Evolutionary conservation across 2,113 vertebrate genomes (phyloP).

Genomic region (Neopipo cinnamomea): DNA sequence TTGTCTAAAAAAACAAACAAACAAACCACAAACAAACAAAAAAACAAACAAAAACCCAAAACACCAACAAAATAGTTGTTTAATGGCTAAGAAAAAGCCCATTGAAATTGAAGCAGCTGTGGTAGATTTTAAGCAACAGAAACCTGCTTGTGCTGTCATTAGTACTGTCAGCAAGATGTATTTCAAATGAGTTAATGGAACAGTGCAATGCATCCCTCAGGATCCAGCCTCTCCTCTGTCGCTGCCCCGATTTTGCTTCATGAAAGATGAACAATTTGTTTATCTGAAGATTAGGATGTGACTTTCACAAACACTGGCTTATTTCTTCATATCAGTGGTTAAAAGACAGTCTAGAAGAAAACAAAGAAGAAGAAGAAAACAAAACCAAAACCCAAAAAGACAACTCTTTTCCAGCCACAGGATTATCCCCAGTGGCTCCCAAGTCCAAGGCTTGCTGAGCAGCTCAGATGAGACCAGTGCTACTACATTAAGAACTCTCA

Average conservation of each 20-base stretch:
- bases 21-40: background rate
- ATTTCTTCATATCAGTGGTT: background rate
- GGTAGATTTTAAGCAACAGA: background rate
- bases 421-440: rapidly evolving
- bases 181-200: background rate
- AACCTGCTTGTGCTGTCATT: background rate
- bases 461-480: background rate
- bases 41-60: background rate
- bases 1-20: background rate
- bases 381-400: background rate
- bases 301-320: background rate
- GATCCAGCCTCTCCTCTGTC: background rate
- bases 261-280: background rate
- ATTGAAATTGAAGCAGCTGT: background rate
- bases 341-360: background rate
- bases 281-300: background rate
- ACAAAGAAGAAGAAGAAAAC: too few species aligned
- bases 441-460: background rate
- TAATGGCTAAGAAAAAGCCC: background rate
- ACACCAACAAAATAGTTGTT: background rate
- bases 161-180: background rate
- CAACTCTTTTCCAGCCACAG: background rate
- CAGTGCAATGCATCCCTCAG: background rate
- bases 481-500: background rate
- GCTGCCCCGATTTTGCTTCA: background rate